Base-by-base conservation (phyloP, 1,140 invertebrate species). In the Drosophila teissieri region DNA sequence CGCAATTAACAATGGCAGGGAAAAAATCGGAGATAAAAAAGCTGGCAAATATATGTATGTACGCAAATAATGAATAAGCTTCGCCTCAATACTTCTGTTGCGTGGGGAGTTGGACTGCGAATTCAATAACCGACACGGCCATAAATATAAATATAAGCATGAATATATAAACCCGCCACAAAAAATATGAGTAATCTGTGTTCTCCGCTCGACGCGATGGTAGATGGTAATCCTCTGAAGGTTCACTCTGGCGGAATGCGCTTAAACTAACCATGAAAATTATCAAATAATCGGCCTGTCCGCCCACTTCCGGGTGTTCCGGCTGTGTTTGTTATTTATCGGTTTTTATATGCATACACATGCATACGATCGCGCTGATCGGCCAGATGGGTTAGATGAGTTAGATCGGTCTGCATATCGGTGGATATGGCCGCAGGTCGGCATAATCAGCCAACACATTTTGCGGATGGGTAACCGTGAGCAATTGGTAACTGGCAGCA, bases 1-100 rank as follows among this genome's bases (percentile, higher is more conserved):
- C 65, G 80, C 80, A 84, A 84, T 84, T 84, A 80, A 84, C 77
- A 84, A 78, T 62, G 61, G 31, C 31, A 37, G 78, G 64, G 51
- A 72, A 65, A 68, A 72, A 74, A 73, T 67, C 55, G 73, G 65
- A 17, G 42, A 12, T 15, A 37, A 15, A 65, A 39, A 39, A 34
- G n/a, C 49, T 34, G 11, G 34, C 49, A 62, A 64, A 62, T 19
- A 19, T 19, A 2, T 19, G 53, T 49, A 69, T 46, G 53, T 44
- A 62, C 53, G 60, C 44, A 57, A 27, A 74, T 63, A 64, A 67
- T 67, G 61, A 52, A 68, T 68, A 65, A 62, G 45, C 62, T 61
- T 7, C 17, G 46, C 2, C 54, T 24, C 10, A 48, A 17, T 27
- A 45, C 17, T 53, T 37, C 2, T 6, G 19, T 0, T 39, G 19